Conservation (phyloP, 1,140 invertebrate species). For the Anagrus nilaparvatae region DNA sequence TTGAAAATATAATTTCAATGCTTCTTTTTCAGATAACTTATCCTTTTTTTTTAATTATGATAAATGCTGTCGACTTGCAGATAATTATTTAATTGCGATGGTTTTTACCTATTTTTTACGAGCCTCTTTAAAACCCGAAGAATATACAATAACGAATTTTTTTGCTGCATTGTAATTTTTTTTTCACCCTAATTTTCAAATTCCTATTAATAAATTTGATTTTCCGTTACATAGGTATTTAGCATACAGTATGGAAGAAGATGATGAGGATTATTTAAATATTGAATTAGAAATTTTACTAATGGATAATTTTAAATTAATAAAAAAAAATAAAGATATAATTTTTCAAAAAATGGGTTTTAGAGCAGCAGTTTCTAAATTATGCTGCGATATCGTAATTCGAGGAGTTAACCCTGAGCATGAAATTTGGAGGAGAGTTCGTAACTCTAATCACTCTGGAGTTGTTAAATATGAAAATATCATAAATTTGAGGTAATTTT, state of each 20-base stretch:
- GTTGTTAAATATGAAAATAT: slow-evolving; percentile 12
- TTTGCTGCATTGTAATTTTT: slow-evolving; percentile 48
- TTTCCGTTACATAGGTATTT: slow-evolving; percentile 36
- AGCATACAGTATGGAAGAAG: slow-evolving; percentile 52
- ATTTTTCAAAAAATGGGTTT: slow-evolving; percentile 43
- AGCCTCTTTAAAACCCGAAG: slow-evolving; percentile 36
- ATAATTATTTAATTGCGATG: slow-evolving; percentile 50
- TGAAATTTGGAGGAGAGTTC: slow-evolving; percentile 23
- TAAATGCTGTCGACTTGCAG: slow-evolving; percentile 34
- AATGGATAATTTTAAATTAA: slow-evolving; percentile 31
- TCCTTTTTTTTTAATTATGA: slow-evolving; percentile 33
- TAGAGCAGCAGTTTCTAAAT: slow-evolving; percentile 43
- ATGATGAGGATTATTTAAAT: slow-evolving; percentile 28
- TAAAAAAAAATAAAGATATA: slow-evolving; percentile 34
- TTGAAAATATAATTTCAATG: neutral
- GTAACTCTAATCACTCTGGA: slow-evolving; percentile 25
- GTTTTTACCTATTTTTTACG: slow-evolving; percentile 50
- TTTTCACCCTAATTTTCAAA: neutral
- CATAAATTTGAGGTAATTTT: slow-evolving; percentile 16
- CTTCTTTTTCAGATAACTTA: slow-evolving; percentile 14
- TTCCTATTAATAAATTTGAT: neutral
- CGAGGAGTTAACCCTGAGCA: slow-evolving; percentile 21
- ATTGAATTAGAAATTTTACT: slow-evolving; percentile 7
- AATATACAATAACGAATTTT: slow-evolving; percentile 47
- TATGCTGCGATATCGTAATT: slow-evolving; percentile 45